Evolutionary conservation across 1,140 invertebrate genomes (phyloP), one percentile per base, ranked within the genome.

Genomic region (Bombus superbus): DNA sequence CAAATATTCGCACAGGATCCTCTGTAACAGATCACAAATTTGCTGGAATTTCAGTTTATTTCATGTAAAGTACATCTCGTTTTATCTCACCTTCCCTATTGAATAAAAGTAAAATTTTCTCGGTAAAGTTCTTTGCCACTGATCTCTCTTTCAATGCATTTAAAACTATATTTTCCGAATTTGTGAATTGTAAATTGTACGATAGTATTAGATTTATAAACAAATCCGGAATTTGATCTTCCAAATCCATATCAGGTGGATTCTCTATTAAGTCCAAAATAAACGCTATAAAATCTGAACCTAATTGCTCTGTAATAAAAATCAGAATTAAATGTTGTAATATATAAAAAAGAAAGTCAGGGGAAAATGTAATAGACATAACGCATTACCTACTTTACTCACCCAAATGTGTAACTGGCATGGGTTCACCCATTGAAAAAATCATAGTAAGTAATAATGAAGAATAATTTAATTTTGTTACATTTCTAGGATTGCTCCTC

Each of bases 371-470:
- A 72, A 35, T 38, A 38, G 8, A 78, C 35, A 11, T 77, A 72
- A 73, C 13, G 11, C 72, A 81, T 80, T 88, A 92, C 89, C 86
- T 86, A 85, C 71, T 79, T 86, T 85, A 93, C 93, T 94, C 93
- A 98, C 97, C 97, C 90, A 97, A 97, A 96, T 98, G 97, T 25
- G 97, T 97, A 42, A 98, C 96, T 35, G 98, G 97, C 96, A 98
- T 97, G n/a, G 96, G 96, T 94, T 99, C 98, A 13, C 97, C 98
- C 96, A 98, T 98, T 73, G 97, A 98, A 92, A 98, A 97, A 76
- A 99, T 96, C 96, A 98, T 97, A 47, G 97, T 97, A 35, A 99
- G 94, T 82, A 99, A 95, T 68, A 97, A 95, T 1, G 97, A 97
- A 38, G 98, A 97, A 93, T 97, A 97, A 85, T 96, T 97, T 72